Evolutionary conservation across 2,888 invertebrate species (phyloP).

Genomic region (Drosophila suboccidentalis): DNA sequence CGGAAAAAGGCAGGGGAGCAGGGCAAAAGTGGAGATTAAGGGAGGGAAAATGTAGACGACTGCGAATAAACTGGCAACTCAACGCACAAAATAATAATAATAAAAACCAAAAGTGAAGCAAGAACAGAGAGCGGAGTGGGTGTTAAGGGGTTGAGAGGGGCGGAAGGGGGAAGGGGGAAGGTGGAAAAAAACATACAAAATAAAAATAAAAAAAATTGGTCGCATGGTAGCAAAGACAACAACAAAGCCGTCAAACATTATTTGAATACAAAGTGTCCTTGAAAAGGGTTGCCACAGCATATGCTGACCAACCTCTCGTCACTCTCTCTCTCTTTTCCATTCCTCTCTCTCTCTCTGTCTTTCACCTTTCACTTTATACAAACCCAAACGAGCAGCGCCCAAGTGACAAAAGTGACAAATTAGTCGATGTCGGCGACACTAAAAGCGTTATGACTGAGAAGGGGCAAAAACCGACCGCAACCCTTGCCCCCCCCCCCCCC

Average conservation of each 20-base stretch:
- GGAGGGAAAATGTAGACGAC: slow-evolving; percentile 23
- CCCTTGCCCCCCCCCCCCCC: slow-evolving; percentile 21
- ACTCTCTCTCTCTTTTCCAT: not conserved
- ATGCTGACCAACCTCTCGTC: slow-evolving; percentile 16
- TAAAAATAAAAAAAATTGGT: slow-evolving; percentile 11
- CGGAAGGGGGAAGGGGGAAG: not conserved
- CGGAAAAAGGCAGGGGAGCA: not conserved
- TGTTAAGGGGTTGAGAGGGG: not conserved
- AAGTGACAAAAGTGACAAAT: slow-evolving; percentile 83
- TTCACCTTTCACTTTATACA: not conserved
- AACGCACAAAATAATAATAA: slow-evolving; percentile 40
- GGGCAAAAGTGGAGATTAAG: not conserved
- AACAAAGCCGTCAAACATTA: slow-evolving; percentile 69
- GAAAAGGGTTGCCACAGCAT: slow-evolving; percentile 70
- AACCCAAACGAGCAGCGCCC: slow-evolving; percentile 24
- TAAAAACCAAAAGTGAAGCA: slow-evolving; percentile 21
- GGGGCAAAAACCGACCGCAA: slow-evolving; percentile 41
- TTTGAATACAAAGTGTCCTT: slow-evolving; percentile 81
- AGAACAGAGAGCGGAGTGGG: not conserved
- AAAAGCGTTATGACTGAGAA: slow-evolving; percentile 65
- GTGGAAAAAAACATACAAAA: not conserved
- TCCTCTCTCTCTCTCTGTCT: not conserved
- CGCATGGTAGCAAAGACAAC: slow-evolving; percentile 12
- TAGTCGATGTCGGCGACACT: slow-evolving; percentile 74
- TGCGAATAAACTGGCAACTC: slow-evolving; percentile 21